Base-by-base conservation (phyloP, 2,888 invertebrate species). In the Cephus pygmeus region DNA sequence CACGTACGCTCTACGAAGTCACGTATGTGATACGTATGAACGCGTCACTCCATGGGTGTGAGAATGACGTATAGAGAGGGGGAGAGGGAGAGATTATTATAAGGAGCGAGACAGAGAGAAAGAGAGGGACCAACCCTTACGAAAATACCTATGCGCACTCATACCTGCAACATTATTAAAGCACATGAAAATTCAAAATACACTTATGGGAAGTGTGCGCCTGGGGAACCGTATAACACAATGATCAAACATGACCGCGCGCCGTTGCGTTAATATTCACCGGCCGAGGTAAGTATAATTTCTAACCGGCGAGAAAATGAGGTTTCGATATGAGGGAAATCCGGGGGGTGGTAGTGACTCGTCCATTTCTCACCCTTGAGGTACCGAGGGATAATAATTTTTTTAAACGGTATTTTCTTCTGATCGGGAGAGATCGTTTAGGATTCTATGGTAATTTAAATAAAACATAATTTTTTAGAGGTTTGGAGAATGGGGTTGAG, bases 141-240 rank as follows among this genome's bases (percentile, higher is more conserved):
- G 85, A 85, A 85, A 85, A 86, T 84, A 86, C 84, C 80, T 75
- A 79, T 79, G 69, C 75, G 56, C 56, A 69, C 78, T 69, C 34
- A 56, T 36, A 68, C 73, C n/a, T 73, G 86, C 85, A 85, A 87
- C 87, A 87, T 88, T 88, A 88, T 86, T 88, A 88, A 85, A 87
- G 85, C 86, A 84, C 85, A 87, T 84, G 86, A 87, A 88, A 88
- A 87, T 88, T 88, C 88, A 88, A 88, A 88, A 88, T 88, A 88
- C 88, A 88, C 88, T 88, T 87, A 87, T 86, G 85, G 86, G 85
- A 87, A 87, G 87, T 85, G 88, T 85, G 86, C 87, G 78, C 84
- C 88, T 83, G 81, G 88, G 88, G 88, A 88, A 86, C 87, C 87
- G 86, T 88, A 88, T 88, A 88, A 89, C 88, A 87, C 87, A 87